phyloP scores from a whole-genome alignment of 2,113 vertebrate genomes.

The Ardeotis arabs region DNA sequence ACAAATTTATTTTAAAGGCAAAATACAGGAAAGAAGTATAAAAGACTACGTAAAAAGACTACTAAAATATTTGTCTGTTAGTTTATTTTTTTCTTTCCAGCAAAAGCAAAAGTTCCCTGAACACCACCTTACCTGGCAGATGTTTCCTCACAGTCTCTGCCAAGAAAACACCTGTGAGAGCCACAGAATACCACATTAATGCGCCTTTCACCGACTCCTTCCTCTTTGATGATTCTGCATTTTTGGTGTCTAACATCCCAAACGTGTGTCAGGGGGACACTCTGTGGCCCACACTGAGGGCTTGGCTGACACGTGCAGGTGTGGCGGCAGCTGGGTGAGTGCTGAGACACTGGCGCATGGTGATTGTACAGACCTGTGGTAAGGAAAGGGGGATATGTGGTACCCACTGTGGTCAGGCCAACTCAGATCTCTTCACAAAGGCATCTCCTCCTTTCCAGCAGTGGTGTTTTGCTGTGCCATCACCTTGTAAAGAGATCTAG shows the following conservation, averaged over 20 bases:
- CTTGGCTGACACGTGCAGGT: accelerated
- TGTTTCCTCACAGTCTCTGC: not conserved
- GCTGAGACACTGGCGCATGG: accelerated
- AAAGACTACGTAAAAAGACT: not conserved
- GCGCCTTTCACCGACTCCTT: not conserved
- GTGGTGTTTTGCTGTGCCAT: not conserved
- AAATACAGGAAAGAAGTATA: not conserved
- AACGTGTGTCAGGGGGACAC: not conserved
- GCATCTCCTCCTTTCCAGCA: not conserved
- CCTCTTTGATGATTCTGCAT: not conserved
- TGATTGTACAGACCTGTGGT: accelerated
- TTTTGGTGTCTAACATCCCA: not conserved
- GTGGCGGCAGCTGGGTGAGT: accelerated
- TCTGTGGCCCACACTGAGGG: not conserved
- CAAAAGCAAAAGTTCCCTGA: not conserved
- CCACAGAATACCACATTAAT: not conserved
- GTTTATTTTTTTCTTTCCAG: not conserved
- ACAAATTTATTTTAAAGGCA: not conserved
- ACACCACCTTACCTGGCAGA: not conserved
- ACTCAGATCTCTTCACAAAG: not conserved
- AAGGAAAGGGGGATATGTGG: not conserved
- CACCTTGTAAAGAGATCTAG: not conserved
- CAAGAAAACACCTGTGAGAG: not conserved
- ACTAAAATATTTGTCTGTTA: not conserved
- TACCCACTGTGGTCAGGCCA: not conserved